Base-by-base conservation (phyloP, 2,113 vertebrate species). In the Amazona vittata region DNA sequence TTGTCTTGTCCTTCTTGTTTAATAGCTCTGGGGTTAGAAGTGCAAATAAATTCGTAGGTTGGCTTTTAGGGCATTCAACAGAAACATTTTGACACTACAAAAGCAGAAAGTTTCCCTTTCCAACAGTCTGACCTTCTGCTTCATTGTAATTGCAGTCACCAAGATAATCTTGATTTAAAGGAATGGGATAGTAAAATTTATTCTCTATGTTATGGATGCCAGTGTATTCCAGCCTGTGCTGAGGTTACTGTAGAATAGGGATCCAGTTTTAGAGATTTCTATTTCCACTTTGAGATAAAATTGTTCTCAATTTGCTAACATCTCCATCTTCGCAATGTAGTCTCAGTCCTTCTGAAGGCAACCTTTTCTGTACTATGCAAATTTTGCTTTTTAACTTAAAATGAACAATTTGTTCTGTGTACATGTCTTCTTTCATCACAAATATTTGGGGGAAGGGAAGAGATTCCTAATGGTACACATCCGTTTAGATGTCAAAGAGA, bases 401-500 rank as follows among this genome's bases (percentile, higher is more conserved):
- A 59, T 35, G 68, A 90, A 83, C 28, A 63, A 37, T 83, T 77
- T 20, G 19, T 83, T 90, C 57, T 78, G 6, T 74, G 13, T 29
- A 67, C 82, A 60, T 64, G 41, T 70, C 84, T 91, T 82, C 22
- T 80, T 94, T 93, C 77, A 41, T 93, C 89, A 73, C 78, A 93
- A 80, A 88, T 81, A 71, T 39, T 70, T 86, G 76, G 64, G 50
- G 64, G 80, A 49, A 43, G n/a, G 70, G 71, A 33, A 75, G 74
- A 90, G 35, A 93, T 90, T 96, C 83, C 69, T 97, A 90, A 95
- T 39, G 83, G 77, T 77, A 89, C 33, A 74, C 53, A 83, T 86
- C 62, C 86, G 94, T 97, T 97, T 96, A 96, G 83, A 95, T 93
- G 94, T 98, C 93, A 97, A 93, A 92, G 75, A 84, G 83, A 83